phyloP scores from a whole-genome alignment of 1,140 invertebrate species.

The Dreissena polymorpha region DNA sequence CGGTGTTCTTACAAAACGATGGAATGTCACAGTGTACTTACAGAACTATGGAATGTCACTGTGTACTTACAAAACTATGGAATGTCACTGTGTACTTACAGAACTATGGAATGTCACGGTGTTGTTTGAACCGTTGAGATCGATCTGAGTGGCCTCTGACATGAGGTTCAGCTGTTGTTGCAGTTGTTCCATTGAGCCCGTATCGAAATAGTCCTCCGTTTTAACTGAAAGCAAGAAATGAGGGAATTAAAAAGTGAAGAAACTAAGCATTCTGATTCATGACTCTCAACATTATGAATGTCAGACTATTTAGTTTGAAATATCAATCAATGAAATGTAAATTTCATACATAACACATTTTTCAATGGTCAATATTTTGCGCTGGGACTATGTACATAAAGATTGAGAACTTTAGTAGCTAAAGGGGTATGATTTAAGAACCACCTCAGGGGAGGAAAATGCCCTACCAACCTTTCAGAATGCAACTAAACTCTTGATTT shows the following conservation, averaged over 20 bases:
- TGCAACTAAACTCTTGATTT: too few species aligned
- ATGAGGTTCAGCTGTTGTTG: constrained; percentile 84
- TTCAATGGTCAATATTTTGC: too few species aligned
- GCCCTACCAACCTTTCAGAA: too few species aligned
- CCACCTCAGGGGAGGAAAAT: too few species aligned
- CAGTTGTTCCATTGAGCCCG: constrained; percentile 92
- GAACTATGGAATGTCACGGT: constrained; percentile 85
- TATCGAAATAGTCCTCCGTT: constrained; percentile 89
- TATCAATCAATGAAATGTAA: neutral
- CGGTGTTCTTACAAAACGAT: constrained; percentile 26
- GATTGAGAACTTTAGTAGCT: too few species aligned
- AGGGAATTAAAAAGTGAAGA: neutral
- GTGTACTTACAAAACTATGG: constrained; percentile 44
- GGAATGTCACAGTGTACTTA: too few species aligned
- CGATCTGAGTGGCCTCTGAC: constrained; percentile 83
- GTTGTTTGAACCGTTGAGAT: constrained; percentile 82
- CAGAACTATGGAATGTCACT: too few species aligned
- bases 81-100: constrained; percentile 78
- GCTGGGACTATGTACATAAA: too few species aligned
- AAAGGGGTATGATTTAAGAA: too few species aligned
- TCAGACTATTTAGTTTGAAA: neutral
- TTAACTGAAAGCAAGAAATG: constrained; percentile 64
- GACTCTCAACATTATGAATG: neutral
- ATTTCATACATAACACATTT: neutral
- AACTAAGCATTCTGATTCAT: neutral